Conservation (phyloP, 2,888 invertebrate species). For the Pyrrhosoma nymphula region DNA sequence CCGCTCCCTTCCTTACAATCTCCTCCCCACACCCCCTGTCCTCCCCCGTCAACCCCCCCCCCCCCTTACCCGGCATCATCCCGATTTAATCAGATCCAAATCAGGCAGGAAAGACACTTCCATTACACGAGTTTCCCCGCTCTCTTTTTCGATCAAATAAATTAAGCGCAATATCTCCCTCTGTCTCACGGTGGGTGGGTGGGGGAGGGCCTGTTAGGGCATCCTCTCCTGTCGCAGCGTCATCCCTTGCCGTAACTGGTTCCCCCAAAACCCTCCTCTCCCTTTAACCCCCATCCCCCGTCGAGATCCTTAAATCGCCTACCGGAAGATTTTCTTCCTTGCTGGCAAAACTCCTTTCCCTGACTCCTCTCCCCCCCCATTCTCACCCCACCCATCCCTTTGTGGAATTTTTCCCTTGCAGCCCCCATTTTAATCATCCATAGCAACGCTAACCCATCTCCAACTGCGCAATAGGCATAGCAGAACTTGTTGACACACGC, state of each 20-base stretch:
- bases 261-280: background rate
- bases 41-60: background rate
- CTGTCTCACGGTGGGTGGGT: background rate
- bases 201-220: background rate
- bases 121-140: slow-evolving; percentile 64
- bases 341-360: background rate
- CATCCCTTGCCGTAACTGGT: background rate
- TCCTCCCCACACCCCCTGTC: background rate
- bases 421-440: too few relatives aligned
- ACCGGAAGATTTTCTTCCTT: background rate
- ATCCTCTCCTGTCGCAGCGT: background rate
- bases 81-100: slow-evolving; percentile 63
- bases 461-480: too few relatives aligned
- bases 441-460: too few relatives aligned
- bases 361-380: background rate
- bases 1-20: background rate
- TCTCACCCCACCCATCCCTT: background rate
- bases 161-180: slow-evolving; percentile 63
- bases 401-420: background rate
- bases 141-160: slow-evolving; percentile 61
- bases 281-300: background rate
- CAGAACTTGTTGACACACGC: too few relatives aligned
- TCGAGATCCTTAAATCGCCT: background rate
- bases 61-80: background rate
- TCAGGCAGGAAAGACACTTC: slow-evolving; percentile 66